Evolutionary conservation across 1,140 invertebrate genomes (phyloP), one percentile per base, ranked within the genome.

Genomic region (Drepana arcuata): DNA sequence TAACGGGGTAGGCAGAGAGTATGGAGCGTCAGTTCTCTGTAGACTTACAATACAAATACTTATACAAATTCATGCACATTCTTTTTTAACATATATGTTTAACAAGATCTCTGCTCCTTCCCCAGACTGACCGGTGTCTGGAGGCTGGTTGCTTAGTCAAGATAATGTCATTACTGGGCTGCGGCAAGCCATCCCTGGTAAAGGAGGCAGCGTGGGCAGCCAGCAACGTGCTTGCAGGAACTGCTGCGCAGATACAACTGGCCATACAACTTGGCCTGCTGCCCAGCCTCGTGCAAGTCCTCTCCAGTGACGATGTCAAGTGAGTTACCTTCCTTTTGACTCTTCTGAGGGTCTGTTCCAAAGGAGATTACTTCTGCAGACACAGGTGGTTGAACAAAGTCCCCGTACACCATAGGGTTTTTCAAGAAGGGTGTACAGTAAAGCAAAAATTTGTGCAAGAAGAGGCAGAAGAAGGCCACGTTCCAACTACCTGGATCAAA

Each of bases 201-300:
- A 93, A 93, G 79, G 98, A 99, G 85, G 96, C 97, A 1, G 95
- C 98, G 0, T 99, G 98, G 98, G 98, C 98, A 40, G 86, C 98
- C n/a, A 97, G 95, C 21, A 99, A 99, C 78, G 94, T 99, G 6
- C 97, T 97, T 26, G 98, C 98, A 21, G 98, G 98, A 18, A 99
- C 98, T 70, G 90, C 93, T 48, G 83, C 88, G 6, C 98, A 99
- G 85, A 97, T 99, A 26, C 95, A 99, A 77, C 69, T 84, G 7
- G 90, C 95, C 6, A 89, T 96, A 11, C 87, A 94, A 62, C 85
- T 86, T 41, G 88, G 86, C 1, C 61, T 95, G 7, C 74, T 96
- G 1, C 70, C 82, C n/a, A 80, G 88, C 11, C 84, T 96, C 1
- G 86, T 94, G 7, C 72, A 90, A 40, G 89, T 94, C 36, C 60